Conservation (phyloP, 2,888 invertebrate genomes). For the Caenorhabditis parvicauda region DNA sequence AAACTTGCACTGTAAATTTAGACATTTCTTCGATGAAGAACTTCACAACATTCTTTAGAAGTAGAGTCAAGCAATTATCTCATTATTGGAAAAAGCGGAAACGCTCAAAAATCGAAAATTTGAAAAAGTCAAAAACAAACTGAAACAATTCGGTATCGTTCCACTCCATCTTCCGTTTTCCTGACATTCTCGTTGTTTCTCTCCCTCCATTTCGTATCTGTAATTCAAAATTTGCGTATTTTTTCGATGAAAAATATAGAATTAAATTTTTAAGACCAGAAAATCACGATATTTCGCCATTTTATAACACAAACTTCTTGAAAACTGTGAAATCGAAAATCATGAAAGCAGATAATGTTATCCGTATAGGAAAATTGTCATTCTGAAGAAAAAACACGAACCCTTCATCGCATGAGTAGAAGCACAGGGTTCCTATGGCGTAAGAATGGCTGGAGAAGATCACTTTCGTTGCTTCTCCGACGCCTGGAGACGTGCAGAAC, state of each 20-base stretch:
- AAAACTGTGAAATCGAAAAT: too few relatives aligned
- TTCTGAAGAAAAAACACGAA: constrained; percentile 16
- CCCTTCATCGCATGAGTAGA: constrained; percentile 53
- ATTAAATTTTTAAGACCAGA: too few relatives aligned
- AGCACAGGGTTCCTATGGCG: constrained; percentile 51
- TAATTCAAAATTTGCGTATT: not conserved
- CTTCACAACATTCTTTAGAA: too few relatives aligned
- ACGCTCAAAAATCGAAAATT: not conserved
- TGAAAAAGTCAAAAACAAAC: constrained; percentile 17
- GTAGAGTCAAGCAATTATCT: not conserved
- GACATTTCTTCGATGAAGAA: too few relatives aligned
- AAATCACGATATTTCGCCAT: too few relatives aligned
- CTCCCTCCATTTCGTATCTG: constrained; percentile 21
- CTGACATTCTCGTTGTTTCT: constrained; percentile 28
- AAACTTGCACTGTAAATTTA: too few relatives aligned
- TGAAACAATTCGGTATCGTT: constrained; percentile 42
- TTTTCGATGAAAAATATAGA: too few relatives aligned
- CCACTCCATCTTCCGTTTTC: constrained; percentile 50
- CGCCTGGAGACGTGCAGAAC: constrained; percentile 54
- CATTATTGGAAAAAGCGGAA: not conserved
- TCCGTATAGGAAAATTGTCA: too few relatives aligned
- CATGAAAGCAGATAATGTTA: too few relatives aligned
- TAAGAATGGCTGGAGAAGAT: constrained; percentile 52
- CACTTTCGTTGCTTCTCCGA: constrained; percentile 47
- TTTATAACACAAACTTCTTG: too few relatives aligned